These are phyloP conservation scores for Gnathonemus longibarbis DNA, from an alignment of 2,113 vertebrate genomes.

Conservation along the genomic window DNA sequence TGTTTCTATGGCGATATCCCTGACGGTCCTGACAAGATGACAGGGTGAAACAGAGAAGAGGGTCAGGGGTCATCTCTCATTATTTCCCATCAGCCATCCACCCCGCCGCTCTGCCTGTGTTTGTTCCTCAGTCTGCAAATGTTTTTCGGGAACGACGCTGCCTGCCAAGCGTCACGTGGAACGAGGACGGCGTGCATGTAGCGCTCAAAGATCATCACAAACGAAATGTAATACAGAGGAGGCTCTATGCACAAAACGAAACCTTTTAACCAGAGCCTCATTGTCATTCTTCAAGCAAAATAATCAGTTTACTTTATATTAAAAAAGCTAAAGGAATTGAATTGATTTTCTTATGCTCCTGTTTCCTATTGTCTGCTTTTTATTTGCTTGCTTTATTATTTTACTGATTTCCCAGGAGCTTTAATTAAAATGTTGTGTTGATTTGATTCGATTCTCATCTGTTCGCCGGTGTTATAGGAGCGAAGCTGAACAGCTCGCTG, in stretches of 20 bases:
- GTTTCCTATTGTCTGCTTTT: background rate
- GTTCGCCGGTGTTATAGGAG: background rate
- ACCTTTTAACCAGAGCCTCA: background rate
- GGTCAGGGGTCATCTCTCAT: conserved; percentile 34
- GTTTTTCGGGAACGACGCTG: background rate
- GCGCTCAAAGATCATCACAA: background rate
- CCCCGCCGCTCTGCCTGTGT: background rate
- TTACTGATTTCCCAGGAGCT: background rate
- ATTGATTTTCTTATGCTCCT: background rate
- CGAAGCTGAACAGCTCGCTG: background rate
- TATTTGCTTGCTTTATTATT: background rate
- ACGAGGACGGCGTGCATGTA: background rate
- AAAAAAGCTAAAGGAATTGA: background rate
- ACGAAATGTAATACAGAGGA: background rate
- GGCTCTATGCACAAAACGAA: background rate
- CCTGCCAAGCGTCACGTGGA: background rate
- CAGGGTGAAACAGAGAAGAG: conserved; percentile 12
- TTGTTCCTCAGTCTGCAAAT: background rate
- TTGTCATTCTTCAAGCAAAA: conserved; percentile 1
- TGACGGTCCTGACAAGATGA: conserved; percentile 27
- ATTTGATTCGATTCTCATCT: background rate
- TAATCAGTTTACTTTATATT: background rate
- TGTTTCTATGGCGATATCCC: conserved; percentile 31
- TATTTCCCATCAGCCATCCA: conserved; percentile 30
- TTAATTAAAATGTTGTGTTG: background rate